A percentile compares a stretch with the other conserved stretches of the same genome.
Conservation (phyloP, 1,140 invertebrate species). For the Nymphalis io region DNA sequence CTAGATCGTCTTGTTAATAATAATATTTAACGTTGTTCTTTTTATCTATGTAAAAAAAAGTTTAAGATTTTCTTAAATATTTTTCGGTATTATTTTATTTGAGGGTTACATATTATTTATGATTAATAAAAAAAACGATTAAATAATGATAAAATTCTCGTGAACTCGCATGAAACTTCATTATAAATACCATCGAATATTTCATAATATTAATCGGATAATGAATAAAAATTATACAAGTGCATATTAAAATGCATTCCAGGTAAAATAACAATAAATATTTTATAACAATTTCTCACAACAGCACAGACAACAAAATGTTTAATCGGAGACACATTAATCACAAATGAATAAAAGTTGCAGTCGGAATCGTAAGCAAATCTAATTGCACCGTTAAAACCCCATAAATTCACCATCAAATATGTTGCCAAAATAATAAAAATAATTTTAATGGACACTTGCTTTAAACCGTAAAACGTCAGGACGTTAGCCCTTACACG, state of each 20-base stretch:
- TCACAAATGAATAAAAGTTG: constrained; percentile 36
- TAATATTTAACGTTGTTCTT: no score
- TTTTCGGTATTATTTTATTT: no score
- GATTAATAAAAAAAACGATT: no score
- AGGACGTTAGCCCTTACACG: constrained; percentile 40
- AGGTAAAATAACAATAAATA: constrained; percentile 35
- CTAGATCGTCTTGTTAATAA: background rate
- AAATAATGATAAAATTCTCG: no score
- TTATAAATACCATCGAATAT: background rate
- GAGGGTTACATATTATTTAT: no score
- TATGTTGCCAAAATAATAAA: constrained; percentile 39
- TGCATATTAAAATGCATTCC: constrained; percentile 21
- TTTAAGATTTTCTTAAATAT: no score
- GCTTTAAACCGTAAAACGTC: constrained; percentile 41
- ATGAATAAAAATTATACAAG: background rate
- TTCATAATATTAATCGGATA: background rate
- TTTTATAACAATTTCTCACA: constrained; percentile 30
- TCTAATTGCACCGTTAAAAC: constrained; percentile 43
- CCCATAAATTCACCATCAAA: constrained; percentile 42
- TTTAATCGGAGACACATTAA: constrained; percentile 35
- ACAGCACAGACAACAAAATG: constrained; percentile 37
- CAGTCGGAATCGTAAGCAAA: constrained; percentile 21
- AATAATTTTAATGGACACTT: constrained; percentile 32
- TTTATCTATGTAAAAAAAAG: no score
- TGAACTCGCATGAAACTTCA: background rate